Conservation (phyloP, 1,140 invertebrate genomes). For the Drosophila auraria region DNA sequence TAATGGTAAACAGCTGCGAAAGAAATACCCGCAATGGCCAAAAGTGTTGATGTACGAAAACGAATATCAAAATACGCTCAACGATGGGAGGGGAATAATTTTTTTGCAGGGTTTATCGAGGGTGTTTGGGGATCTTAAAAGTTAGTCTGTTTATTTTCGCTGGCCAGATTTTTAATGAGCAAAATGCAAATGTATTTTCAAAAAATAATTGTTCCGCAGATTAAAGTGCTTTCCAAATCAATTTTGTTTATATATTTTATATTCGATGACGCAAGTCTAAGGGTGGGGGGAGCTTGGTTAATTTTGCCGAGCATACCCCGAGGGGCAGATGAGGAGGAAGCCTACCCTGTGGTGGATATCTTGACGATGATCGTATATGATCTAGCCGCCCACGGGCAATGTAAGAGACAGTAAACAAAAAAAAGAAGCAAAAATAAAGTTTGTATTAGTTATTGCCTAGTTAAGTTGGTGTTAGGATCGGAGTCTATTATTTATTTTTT, state of each 20-base stretch:
- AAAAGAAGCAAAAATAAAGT: constrained; percentile 57
- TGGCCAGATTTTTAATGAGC: constrained; percentile 61
- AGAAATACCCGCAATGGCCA: constrained; percentile 37
- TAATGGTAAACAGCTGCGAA: constrained; percentile 73
- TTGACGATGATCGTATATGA: constrained; percentile 79
- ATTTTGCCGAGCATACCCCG: constrained; percentile 44
- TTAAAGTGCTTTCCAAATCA: constrained; percentile 52
- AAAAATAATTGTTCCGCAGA: constrained; percentile 45
- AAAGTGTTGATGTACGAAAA: constrained; percentile 71
- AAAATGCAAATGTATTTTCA: constrained; percentile 63
- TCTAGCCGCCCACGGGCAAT: constrained; percentile 48
- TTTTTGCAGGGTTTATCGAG: background rate
- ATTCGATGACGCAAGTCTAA: constrained; percentile 55
- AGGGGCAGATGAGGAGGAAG: constrained; percentile 41
- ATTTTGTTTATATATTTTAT: constrained; percentile 67
- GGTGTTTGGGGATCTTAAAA: background rate
- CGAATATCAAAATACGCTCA: constrained; percentile 56
- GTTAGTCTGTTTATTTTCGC: constrained; percentile 41
- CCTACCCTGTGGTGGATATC: constrained; percentile 81
- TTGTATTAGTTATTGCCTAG: constrained; percentile 59
- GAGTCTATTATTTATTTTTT: background rate
- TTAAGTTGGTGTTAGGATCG: constrained; percentile 36
- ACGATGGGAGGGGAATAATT: constrained; percentile 8
- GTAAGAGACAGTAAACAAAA: constrained; percentile 39
- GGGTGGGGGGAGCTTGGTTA: constrained; percentile 2